phyloP scores from a whole-genome alignment of 2,797 vertebrate genomes.

The Cryptoblepharus egeriae region DNA sequence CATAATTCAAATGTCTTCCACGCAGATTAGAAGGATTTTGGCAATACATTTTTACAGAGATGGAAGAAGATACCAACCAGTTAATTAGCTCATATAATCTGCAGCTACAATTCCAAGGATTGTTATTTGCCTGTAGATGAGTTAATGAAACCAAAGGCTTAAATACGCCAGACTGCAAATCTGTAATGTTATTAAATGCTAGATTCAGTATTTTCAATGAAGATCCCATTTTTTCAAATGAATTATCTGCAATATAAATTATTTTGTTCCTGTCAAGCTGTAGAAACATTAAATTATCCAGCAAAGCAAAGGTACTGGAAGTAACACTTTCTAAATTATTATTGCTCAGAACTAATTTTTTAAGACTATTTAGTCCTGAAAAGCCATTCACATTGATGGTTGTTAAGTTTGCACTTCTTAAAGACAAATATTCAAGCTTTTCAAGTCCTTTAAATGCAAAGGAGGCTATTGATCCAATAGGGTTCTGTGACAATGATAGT shows the following conservation, averaged over 20 bases:
- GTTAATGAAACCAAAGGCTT: slow-evolving; percentile 78
- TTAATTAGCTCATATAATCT: slow-evolving; percentile 70
- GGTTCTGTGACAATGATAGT: slow-evolving; percentile 76
- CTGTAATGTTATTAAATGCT: slow-evolving; percentile 81
- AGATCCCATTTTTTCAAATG: slow-evolving; percentile 74
- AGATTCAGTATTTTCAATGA: slow-evolving; percentile 79
- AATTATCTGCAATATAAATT: slow-evolving; percentile 64
- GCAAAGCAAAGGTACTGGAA: slow-evolving; percentile 69
- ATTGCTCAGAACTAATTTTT: slow-evolving; percentile 72
- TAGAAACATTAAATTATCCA: slow-evolving; percentile 73
- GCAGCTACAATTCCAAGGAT: slow-evolving; percentile 81
- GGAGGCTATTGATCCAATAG: slow-evolving; percentile 67
- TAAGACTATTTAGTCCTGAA: slow-evolving; percentile 74
- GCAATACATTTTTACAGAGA: slow-evolving; percentile 75
- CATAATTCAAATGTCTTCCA: slow-evolving; percentile 68
- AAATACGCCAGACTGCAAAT: slow-evolving; percentile 74
- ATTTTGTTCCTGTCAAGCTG: slow-evolving; percentile 77
- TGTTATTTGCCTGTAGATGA: slow-evolving; percentile 74
- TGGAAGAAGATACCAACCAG: slow-evolving; percentile 72
- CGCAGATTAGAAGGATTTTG: slow-evolving; percentile 68
- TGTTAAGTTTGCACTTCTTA: slow-evolving; percentile 74
- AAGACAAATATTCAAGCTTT: slow-evolving; percentile 70
- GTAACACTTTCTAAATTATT: slow-evolving; percentile 76
- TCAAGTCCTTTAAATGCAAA: slow-evolving; percentile 77
- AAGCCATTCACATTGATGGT: slow-evolving; percentile 68